A percentile compares a stretch with the other conserved stretches of the same genome.
These are phyloP conservation scores for Halcyon senegalensis DNA, from an alignment of 2,113 vertebrate genomes.

Conservation along the genomic window DNA sequence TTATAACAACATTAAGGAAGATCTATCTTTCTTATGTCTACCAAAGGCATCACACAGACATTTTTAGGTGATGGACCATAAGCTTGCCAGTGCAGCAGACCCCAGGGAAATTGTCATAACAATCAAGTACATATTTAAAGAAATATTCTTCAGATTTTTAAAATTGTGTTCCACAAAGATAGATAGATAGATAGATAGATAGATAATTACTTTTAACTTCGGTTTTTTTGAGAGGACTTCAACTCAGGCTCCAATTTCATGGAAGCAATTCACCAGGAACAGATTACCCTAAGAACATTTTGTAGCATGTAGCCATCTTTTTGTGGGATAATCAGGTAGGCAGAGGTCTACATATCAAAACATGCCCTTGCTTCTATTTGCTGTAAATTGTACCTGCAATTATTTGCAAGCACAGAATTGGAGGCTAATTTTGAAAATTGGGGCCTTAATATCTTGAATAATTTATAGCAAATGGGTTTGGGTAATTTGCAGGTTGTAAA, in stretches of 20 bases:
- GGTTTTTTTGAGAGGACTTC: neutral
- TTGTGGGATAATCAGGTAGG: neutral
- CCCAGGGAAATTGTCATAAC: neutral
- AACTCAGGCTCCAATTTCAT: neutral
- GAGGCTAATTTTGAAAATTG: neutral
- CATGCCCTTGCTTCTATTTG: neutral
- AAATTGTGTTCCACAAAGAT: neutral
- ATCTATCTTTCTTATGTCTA: constrained; percentile 17
- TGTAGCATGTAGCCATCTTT: neutral
- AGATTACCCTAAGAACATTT: neutral
- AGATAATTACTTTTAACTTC: neutral
- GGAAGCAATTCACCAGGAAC: neutral
- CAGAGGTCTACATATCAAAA: neutral
- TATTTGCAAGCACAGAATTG: neutral
- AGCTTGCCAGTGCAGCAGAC: neutral
- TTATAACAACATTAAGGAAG: neutral
- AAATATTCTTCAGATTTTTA: neutral
- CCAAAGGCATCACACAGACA: neutral
- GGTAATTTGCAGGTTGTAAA: neutral
- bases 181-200: neutral
- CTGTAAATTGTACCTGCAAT: neutral
- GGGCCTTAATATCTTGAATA: neutral
- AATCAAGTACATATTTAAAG: neutral
- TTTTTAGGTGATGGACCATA: constrained; percentile 7
- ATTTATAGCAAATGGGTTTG: neutral